Evolutionary conservation across 2,113 vertebrate species (phyloP).

Genomic region (Dipodomys stephensi): DNA sequence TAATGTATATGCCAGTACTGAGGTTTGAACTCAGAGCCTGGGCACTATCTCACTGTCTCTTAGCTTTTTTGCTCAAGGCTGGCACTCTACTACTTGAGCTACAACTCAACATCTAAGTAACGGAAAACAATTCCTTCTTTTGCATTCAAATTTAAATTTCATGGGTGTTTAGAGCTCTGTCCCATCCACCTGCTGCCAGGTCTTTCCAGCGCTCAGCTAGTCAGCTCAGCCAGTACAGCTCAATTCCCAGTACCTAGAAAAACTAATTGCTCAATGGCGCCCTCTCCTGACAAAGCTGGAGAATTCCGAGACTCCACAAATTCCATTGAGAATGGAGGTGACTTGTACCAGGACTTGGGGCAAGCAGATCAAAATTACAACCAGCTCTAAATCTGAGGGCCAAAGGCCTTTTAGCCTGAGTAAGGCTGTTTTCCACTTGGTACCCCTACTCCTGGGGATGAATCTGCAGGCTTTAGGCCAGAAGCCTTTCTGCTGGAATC

Average conservation of each 20-base stretch:
- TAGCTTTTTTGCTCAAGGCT: too few relatives aligned
- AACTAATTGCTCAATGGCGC: constrained; percentile 3
- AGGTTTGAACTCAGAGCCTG: too few relatives aligned
- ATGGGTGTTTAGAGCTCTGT: too few relatives aligned
- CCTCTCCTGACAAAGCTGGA: constrained; percentile 31
- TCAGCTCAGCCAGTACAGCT: too few relatives aligned
- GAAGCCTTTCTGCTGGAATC: background rate
- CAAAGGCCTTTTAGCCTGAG: background rate
- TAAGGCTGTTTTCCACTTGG: background rate
- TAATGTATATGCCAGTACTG: too few relatives aligned
- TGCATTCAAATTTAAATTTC: constrained; percentile 1
- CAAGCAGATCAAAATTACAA: constrained; percentile 2
- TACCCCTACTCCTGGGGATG: background rate
- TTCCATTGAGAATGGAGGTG: background rate
- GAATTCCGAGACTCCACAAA: background rate
- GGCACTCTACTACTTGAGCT: background rate
- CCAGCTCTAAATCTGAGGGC: background rate
- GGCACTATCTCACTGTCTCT: too few relatives aligned
- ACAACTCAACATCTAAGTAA: background rate
- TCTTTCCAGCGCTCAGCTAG: background rate
- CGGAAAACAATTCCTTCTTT: background rate
- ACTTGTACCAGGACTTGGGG: too few relatives aligned
- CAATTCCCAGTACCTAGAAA: too few relatives aligned
- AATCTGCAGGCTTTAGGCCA: background rate
- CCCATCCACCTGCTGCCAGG: background rate